Conservation (phyloP, 2,797 vertebrate genomes). For the Phataginus tetradactyla region DNA sequence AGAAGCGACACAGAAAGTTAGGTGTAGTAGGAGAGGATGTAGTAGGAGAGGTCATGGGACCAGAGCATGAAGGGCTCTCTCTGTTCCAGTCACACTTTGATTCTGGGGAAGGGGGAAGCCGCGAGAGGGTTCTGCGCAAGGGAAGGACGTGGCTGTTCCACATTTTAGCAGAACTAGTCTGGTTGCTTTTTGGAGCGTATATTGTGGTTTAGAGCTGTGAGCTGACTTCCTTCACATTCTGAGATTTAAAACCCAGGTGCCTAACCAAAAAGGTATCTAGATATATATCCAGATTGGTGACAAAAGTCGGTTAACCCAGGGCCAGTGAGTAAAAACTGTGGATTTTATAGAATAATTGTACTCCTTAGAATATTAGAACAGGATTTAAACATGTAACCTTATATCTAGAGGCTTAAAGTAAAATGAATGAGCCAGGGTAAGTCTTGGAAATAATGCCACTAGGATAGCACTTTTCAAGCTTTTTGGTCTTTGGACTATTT, state of each 20-base stretch:
- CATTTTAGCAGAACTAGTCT: background rate
- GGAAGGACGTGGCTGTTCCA: background rate
- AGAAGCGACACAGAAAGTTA: background rate
- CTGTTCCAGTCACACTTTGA: fast-evolving
- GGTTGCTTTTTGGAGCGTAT: background rate
- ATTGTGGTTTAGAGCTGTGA: background rate
- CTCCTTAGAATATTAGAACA: background rate
- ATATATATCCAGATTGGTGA: background rate
- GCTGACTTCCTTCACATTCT: background rate
- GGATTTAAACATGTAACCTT: background rate
- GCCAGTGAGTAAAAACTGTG: background rate
- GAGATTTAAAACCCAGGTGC: background rate
- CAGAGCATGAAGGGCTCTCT: fast-evolving
- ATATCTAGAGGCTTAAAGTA: background rate
- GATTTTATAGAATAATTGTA: background rate
- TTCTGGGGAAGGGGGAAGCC: background rate
- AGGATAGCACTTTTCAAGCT: background rate
- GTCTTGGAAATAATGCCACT: background rate
- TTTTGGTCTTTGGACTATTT: background rate
- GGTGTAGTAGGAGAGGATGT: background rate
- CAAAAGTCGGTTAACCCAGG: background rate
- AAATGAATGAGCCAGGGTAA: background rate
- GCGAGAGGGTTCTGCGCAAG: background rate
- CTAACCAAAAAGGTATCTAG: background rate
- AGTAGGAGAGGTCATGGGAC: background rate